A percentile compares a stretch with the other conserved stretches of the same genome.
These are phyloP conservation scores for Hyles lineata DNA, from an alignment of 2,888 invertebrate genomes.

Conservation along the genomic window DNA sequence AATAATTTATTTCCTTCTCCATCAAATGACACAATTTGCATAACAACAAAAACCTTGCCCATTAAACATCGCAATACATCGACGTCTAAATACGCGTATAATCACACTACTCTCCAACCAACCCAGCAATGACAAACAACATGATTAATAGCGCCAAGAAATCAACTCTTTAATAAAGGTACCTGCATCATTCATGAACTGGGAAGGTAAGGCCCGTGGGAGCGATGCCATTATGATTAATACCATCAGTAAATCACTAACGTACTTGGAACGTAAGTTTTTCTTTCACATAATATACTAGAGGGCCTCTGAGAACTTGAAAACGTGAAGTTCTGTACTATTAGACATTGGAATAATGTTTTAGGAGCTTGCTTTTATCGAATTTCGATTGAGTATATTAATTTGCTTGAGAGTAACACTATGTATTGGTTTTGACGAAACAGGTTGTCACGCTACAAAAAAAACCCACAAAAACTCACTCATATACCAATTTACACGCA, in stretches of 20 bases:
- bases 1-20: too few species aligned
- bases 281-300: constrained; percentile 41
- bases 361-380: background rate
- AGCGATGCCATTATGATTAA: constrained; percentile 59
- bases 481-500: too few species aligned
- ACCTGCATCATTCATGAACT: constrained; percentile 43
- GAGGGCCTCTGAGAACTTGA: background rate
- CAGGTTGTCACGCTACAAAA: background rate
- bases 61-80: too few species aligned
- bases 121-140: background rate
- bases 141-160: constrained; percentile 45
- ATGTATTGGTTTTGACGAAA: background rate
- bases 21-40: too few species aligned
- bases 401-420: background rate
- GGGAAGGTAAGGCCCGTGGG: constrained; percentile 24
- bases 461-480: too few species aligned
- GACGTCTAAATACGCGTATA: too few species aligned
- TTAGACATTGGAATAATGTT: background rate
- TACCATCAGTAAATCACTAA: constrained; percentile 67
- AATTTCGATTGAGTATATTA: background rate
- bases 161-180: constrained; percentile 46
- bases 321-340: background rate
- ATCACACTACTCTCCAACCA: too few species aligned
- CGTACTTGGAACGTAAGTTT: constrained; percentile 47
- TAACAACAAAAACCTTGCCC: too few species aligned